A percentile compares a stretch with the other conserved stretches of the same genome.
phyloP scores from a whole-genome alignment of 1,140 invertebrate genomes.

The Tetramorium alpestre region DNA sequence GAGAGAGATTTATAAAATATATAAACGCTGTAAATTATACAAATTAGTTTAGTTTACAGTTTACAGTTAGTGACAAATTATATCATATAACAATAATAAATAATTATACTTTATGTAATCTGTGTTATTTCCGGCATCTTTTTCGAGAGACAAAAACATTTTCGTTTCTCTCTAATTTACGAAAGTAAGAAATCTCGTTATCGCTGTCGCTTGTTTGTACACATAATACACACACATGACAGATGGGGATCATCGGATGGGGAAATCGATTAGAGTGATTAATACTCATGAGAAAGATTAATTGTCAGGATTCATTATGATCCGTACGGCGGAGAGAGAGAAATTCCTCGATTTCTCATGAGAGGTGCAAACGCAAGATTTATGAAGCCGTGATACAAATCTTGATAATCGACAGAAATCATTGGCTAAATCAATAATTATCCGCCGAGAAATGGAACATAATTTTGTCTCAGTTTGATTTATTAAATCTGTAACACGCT shows the following conservation, averaged over 20 bases:
- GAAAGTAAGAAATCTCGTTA: conserved; percentile 31
- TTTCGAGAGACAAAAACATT: not conserved
- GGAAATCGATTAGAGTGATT: not conserved
- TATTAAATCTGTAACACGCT: not conserved
- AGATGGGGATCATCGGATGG: not conserved
- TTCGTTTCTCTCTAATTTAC: not conserved
- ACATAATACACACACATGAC: not conserved
- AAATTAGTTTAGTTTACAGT: not conserved
- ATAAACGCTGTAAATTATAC: not conserved
- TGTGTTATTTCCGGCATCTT: not conserved
- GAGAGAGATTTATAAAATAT: not conserved
- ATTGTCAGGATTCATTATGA: not conserved
- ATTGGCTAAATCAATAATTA: not conserved
- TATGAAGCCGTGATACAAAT: not conserved
- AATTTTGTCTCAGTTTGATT: not conserved
- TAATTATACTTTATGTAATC: not conserved
- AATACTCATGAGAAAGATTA: conserved; percentile 11
- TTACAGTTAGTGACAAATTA: not conserved
- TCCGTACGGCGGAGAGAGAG: not conserved
- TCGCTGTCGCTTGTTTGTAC: not conserved
- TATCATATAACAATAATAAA: not conserved
- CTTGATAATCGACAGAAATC: not conserved
- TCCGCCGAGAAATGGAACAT: not conserved
- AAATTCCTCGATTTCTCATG: not conserved
- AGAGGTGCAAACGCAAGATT: not conserved